phyloP scores from a whole-genome alignment of 1,140 invertebrate species.

The Drosophila lowei region DNA sequence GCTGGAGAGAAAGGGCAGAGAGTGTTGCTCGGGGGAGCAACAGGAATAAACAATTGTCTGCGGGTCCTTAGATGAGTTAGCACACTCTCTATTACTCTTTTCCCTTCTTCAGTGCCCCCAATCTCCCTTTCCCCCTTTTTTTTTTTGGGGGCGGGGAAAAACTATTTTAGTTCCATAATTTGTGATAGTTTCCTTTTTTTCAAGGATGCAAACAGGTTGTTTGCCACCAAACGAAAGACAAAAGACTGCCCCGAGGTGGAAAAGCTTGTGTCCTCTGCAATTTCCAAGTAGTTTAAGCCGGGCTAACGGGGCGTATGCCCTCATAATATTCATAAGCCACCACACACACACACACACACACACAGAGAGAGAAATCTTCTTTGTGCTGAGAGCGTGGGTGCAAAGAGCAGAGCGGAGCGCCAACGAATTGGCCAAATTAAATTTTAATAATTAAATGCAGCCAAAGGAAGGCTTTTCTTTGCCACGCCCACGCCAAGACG shows the following conservation, averaged over 20 bases:
- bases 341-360: no score
- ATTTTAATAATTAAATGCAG: slow-evolving; percentile 81
- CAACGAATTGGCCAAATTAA: slow-evolving; percentile 76
- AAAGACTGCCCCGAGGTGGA: slow-evolving; percentile 2
- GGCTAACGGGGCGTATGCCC: slow-evolving; percentile 15
- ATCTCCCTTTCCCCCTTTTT: background rate
- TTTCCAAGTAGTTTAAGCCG: slow-evolving; percentile 17
- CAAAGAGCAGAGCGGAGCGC: background rate
- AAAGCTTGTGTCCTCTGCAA: background rate
- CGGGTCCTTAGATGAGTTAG: no score
- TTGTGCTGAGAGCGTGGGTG: background rate
- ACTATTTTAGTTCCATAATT: slow-evolving; percentile 42
- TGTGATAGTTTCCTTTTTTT: background rate
- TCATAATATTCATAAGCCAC: no score
- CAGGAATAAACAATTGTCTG: slow-evolving; percentile 40
- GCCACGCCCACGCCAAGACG: slow-evolving; percentile 28
- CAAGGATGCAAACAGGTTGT: slow-evolving; percentile 49
- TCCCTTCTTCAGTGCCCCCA: no score
- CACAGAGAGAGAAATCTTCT: no score
- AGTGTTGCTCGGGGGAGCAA: slow-evolving; percentile 30
- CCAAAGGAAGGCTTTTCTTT: slow-evolving; percentile 23
- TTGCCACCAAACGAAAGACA: slow-evolving; percentile 29
- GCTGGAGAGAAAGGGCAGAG: slow-evolving; percentile 7
- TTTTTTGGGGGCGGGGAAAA: slow-evolving; percentile 8
- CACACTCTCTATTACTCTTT: no score